Evolutionary conservation across 2,888 invertebrate species (phyloP), one percentile per base, ranked within the genome.

Genomic region (Platycnemis pennipes): DNA sequence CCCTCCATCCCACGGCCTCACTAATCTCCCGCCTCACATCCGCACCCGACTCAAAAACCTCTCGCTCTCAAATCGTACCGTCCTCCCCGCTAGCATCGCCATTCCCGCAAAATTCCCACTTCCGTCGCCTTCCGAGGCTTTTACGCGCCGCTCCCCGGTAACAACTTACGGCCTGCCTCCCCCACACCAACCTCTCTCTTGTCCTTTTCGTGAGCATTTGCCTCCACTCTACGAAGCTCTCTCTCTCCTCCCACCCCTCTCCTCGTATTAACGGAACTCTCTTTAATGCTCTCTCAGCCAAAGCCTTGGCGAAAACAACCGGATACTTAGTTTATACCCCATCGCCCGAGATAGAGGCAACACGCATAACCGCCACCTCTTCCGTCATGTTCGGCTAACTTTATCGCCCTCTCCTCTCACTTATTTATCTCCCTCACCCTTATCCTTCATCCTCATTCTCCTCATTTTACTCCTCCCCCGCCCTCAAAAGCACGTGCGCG

Each of bases 181-280:
- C 16, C n/a, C 7, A 7, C 63, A 7, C 63, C 49, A 13, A 63
- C 63, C 19, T 26, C 63, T 26, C 63, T 5, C 63, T 26, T 8
- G 26, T 5, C n/a, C 5, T 26, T 26, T 3, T 63, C 26, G 8
- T 19, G 56, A 56, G 11, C 3, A 19, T 44, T n/a, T 42, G n/a
- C 26, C 87, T 45, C 22, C 87, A 45, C 19, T n/a, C 19, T 0
- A 44, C 37, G 31, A 31, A 13, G 22, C 88, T 45, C 49, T 46
- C 11, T 88, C 88, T 49, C 88, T 46, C 49, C 26, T 11, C 45
- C 45, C 22, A 42, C 44, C 26, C 46, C n/a, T 26, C 49, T 53
- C 88, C 31, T 88, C 88, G 49, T 49, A 88, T 88, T 88, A 88
- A 88, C 88, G 49, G 49, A 88, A 89, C 53, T 56, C 89, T 53